Evolutionary conservation across 2,888 invertebrate genomes (phyloP).

Genomic region (Rotaria macrura): DNA sequence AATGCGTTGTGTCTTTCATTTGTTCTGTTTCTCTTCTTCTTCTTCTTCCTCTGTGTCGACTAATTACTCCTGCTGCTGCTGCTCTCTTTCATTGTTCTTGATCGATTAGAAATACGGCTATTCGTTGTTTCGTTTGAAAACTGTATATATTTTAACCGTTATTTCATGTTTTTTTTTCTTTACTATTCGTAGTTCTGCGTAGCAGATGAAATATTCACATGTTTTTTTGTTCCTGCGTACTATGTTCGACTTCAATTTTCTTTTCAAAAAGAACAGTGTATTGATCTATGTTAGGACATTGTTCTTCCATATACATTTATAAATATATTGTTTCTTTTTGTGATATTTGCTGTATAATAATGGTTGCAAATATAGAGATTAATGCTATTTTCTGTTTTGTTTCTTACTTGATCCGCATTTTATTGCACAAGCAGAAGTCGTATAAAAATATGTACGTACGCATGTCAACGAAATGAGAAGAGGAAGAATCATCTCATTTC

Average conservation of each 20-base stretch:
- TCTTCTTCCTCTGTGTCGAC: background rate
- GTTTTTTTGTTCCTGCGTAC: background rate
- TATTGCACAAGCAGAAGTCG: background rate
- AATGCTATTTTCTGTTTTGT: background rate
- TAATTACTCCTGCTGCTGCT: slow-evolving; percentile 3
- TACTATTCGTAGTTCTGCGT: background rate
- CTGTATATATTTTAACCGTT: background rate
- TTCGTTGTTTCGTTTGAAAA: background rate
- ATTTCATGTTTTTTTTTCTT: background rate
- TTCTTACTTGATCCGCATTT: background rate
- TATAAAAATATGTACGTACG: background rate
- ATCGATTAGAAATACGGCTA: background rate
- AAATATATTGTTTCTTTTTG: background rate
- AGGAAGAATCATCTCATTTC: background rate
- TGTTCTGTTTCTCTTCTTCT: background rate
- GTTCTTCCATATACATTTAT: background rate
- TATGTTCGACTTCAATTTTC: background rate
- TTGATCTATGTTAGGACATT: background rate
- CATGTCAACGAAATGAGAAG: background rate
- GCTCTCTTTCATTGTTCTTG: background rate
- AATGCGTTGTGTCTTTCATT: background rate
- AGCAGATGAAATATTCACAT: background rate
- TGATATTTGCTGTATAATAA: background rate
- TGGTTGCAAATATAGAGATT: background rate
- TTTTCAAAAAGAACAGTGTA: background rate